phyloP scores from a whole-genome alignment of 2,888 invertebrate species.

The Agriopis leucophaearia region DNA sequence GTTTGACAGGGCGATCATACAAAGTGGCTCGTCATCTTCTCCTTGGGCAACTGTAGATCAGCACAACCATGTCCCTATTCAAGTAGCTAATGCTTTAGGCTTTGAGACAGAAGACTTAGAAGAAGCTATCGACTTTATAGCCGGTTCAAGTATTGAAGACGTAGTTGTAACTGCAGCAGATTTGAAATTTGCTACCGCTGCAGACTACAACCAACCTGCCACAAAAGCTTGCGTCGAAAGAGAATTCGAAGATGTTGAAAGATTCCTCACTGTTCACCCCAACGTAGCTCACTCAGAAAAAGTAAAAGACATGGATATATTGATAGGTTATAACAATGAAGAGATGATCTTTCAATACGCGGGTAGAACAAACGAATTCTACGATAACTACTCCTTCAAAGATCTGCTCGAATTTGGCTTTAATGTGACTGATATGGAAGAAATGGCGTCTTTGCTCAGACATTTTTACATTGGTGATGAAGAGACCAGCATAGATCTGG shows the following conservation, averaged over 20 bases:
- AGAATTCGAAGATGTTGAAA: conserved; percentile 32
- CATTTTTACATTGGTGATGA: conserved; percentile 25
- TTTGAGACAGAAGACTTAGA: conserved; percentile 36
- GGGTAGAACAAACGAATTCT: conserved; percentile 33
- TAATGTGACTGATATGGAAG: conserved; percentile 14
- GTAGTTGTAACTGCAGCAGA: conserved; percentile 21
- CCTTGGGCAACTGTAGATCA: conserved; percentile 36
- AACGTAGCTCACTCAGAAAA: conserved; percentile 41
- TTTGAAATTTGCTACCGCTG: conserved; percentile 16
- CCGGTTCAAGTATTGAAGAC: conserved; percentile 38
- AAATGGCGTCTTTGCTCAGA: not conserved
- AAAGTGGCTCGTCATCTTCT: conserved; percentile 41
- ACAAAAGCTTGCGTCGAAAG: conserved; percentile 42
- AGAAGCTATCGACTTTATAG: conserved; percentile 33
- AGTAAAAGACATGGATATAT: conserved; percentile 30
- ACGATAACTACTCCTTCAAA: conserved; percentile 8
- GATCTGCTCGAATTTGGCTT: conserved; percentile 17
- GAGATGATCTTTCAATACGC: conserved; percentile 44
- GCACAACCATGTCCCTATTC: conserved; percentile 32
- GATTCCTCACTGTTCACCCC: conserved; percentile 38
- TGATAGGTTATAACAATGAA: conserved; percentile 43
- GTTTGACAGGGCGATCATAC: conserved; percentile 50
- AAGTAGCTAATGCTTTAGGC: conserved; percentile 37
- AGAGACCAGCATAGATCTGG: not conserved
- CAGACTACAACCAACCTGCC: conserved; percentile 34